Evolutionary conservation across 1,140 invertebrate genomes (phyloP), one percentile per base, ranked within the genome.

Genomic region (Triops cancriformis): DNA sequence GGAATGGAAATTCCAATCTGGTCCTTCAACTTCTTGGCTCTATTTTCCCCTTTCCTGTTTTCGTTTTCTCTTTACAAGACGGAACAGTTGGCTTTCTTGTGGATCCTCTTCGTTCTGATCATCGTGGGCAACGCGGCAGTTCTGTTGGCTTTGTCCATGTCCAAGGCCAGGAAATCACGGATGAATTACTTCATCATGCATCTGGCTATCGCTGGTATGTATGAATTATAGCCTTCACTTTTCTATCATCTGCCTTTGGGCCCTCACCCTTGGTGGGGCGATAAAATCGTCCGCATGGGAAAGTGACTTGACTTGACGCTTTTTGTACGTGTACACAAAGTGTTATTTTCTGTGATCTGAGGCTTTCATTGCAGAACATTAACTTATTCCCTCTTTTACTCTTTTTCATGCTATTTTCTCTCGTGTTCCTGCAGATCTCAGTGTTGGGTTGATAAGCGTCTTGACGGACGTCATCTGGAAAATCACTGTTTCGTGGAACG

Each of bases 161-260:
- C 92, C 79, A 96, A 96, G 84, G 83, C 82, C 42, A 87, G 94
- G 81, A 97, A 96, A 84, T 95, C 95, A 14, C 87, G 95, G 26
- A 98, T 98, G 94, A 96, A 97, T 83, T 97, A 95, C 86, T 97
- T 98, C 86, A 97, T 98, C 80, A 94, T 94, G 87, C 95, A 98
- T 83, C 86, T 98, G 23, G 95, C 95, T 5, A 88, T 96, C 78
- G 94, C 95, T 86, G 95, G 95, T 88, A 83, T 81, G 80, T 75
- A 72, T 26, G 23, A 11, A 75, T 72, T 18, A 23, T 64, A 27
- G 74, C 45, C 27, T 41, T 76, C 12, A 23, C 26, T 79, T 79
- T 74, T 43, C 28, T 5, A 2, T 27, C 2, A 23, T 12, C 73
- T 72, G 45, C 10, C 28, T 45, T 5, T 18, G 14, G 0, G 31